Evolutionary conservation across 2,113 vertebrate species (phyloP).

Genomic region (Uria aalge): DNA sequence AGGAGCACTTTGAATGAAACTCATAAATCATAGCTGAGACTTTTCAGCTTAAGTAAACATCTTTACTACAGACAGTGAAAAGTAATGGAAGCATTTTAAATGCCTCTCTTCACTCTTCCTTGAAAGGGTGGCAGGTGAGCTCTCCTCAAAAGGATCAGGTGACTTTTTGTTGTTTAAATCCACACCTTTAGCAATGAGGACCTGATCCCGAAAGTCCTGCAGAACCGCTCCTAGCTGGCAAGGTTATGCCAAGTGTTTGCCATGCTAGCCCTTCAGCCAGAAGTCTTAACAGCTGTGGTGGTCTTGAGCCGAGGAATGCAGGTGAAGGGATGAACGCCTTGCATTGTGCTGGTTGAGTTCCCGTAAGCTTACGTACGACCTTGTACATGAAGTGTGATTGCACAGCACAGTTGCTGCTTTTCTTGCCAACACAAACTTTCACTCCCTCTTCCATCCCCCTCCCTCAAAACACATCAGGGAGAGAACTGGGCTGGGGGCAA

Average conservation of each 20-base stretch:
- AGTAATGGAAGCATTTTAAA: background rate
- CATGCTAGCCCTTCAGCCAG: background rate
- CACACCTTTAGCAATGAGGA: background rate
- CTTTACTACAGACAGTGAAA: background rate
- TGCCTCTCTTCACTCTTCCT: background rate
- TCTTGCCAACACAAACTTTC: background rate
- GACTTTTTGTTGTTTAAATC: background rate
- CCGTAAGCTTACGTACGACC: accelerated
- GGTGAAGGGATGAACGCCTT: background rate
- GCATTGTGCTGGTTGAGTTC: background rate
- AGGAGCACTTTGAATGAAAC: background rate
- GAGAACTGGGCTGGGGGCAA: background rate
- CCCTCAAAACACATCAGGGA: background rate
- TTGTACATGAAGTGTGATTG: background rate
- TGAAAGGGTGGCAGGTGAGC: background rate
- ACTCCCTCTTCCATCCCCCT: background rate
- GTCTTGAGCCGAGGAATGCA: constrained; percentile 5
- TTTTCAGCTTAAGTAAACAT: background rate
- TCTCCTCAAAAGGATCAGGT: background rate
- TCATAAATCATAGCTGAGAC: background rate
- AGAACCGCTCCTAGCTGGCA: background rate
- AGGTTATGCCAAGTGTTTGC: background rate
- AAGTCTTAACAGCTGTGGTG: background rate
- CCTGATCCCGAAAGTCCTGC: background rate
- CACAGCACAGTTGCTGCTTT: background rate